phyloP scores from a whole-genome alignment of 2,113 vertebrate genomes.

The western clawed frog (Xenopus tropicalis) region DNA sequence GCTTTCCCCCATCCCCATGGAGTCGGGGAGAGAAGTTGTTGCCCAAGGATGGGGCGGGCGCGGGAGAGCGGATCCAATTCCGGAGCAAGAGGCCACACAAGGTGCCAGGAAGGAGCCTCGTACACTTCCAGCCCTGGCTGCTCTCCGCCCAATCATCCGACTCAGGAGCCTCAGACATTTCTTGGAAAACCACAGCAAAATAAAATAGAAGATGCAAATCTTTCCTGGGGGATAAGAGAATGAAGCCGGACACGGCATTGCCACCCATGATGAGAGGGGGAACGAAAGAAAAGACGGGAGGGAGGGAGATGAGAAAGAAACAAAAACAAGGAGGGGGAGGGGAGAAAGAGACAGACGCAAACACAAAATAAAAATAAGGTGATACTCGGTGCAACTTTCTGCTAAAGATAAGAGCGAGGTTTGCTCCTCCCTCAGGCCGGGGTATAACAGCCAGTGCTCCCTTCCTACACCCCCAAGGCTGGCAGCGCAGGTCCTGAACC shows the following conservation, averaged over 20 bases:
- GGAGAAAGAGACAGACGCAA: conserved; percentile 50
- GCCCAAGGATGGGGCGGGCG: conserved; percentile 42
- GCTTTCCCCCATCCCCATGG: conserved; percentile 57
- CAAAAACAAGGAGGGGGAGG: conserved; percentile 30
- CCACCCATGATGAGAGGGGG: conserved; percentile 64
- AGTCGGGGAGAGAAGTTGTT: conserved; percentile 52
- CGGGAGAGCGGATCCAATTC: conserved; percentile 8
- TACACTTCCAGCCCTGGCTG: conserved; percentile 15
- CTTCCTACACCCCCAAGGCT: conserved; percentile 14
- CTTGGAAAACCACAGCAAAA: conserved; percentile 38
- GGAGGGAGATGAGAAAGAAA: conserved; percentile 45
- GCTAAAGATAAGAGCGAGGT: conserved; percentile 54
- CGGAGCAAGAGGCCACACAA: conserved; percentile 16
- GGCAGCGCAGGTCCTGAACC: conserved; percentile 26
- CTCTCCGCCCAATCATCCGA: conserved; percentile 6
- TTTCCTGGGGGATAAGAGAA: conserved; percentile 36
- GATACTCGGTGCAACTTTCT: conserved; percentile 63
- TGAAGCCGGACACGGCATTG: conserved; percentile 65
- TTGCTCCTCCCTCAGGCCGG: conserved; percentile 42
- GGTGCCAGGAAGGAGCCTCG: background rate
- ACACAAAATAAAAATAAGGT: conserved; percentile 60
- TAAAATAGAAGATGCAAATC: conserved; percentile 28
- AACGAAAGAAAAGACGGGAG: conserved; percentile 50
- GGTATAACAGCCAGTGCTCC: conserved; percentile 21
- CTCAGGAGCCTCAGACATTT: conserved; percentile 28